These are phyloP conservation scores for Hyperoplus lanceolatus DNA, from an alignment of 2,797 vertebrate species.

Conservation along the genomic window DNA sequence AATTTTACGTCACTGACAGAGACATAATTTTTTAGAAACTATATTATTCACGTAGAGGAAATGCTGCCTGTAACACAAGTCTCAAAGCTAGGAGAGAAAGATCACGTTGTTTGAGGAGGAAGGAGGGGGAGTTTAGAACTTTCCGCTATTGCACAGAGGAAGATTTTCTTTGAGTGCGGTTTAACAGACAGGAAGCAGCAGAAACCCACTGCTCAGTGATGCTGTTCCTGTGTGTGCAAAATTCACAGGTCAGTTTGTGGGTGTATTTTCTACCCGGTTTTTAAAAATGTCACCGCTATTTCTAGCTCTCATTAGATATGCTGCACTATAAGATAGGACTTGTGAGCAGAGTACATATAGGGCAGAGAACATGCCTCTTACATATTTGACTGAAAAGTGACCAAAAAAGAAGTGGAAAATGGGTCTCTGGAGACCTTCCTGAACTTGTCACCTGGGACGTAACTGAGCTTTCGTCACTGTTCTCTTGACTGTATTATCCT, in stretches of 20 bases:
- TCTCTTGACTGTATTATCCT: conserved; percentile 15
- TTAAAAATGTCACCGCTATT: conserved; percentile 54
- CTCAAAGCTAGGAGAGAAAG: conserved; percentile 38
- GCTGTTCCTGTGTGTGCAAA: conserved; percentile 84
- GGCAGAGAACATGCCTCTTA: conserved; percentile 9
- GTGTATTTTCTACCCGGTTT: conserved; percentile 54
- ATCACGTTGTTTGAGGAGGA: conserved; percentile 69
- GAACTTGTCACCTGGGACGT: conserved; percentile 4
- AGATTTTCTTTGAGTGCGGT: conserved; percentile 87
- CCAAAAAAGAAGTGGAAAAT: conserved; percentile 45
- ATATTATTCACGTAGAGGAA: conserved; percentile 35
- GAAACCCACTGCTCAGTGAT: conserved; percentile 84
- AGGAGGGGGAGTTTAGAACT: conserved; percentile 82
- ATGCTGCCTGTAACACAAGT: conserved; percentile 44
- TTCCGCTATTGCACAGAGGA: conserved; percentile 84
- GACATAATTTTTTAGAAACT: conserved; percentile 21
- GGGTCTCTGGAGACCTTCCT: conserved; percentile 19
- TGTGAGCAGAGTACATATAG: neutral
- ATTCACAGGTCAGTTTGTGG: conserved; percentile 87
- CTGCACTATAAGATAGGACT: conserved; percentile 22
- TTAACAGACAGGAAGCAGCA: conserved; percentile 90
- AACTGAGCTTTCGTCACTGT: conserved; percentile 21
- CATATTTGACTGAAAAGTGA: conserved; percentile 25
- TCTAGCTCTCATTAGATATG: conserved; percentile 20
- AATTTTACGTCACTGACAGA: conserved; percentile 5